Percentiles rank a stretch among this genome's conserved stretches.
Conservation (phyloP, 2,113 vertebrate genomes). For the Anser brachyrhynchus region DNA sequence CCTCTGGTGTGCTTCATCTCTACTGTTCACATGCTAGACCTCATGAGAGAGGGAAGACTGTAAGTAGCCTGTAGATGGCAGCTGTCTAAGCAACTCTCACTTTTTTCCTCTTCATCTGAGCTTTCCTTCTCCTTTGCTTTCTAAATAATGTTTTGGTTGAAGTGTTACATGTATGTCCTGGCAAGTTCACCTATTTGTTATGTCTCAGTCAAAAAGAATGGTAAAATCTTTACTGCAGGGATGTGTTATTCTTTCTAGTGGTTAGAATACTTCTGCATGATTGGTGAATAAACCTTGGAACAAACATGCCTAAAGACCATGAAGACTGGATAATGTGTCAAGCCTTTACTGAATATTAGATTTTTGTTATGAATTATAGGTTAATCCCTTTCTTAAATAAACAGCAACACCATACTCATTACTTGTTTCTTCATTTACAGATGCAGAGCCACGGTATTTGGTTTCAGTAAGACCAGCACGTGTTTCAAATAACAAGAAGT, state of each 20-base stretch:
- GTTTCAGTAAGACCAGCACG: conserved; percentile 87
- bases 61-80: background rate
- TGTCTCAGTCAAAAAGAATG: background rate
- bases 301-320: background rate
- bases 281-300: background rate
- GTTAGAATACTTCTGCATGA: background rate
- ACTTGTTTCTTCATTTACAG: conserved; percentile 72
- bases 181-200: background rate
- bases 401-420: background rate
- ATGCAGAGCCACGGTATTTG: conserved; percentile 94
- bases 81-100: background rate
- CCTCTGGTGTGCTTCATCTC: background rate
- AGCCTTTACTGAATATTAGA: background rate
- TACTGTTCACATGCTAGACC: background rate
- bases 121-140: background rate
- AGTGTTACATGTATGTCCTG: background rate
- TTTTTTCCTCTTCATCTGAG: background rate
- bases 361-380: background rate
- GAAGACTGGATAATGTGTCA: background rate
- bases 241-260: background rate
- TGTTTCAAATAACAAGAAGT: conserved; percentile 86
- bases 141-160: background rate
- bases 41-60: background rate
- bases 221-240: background rate
- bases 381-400: background rate